A percentile compares a stretch with the other conserved stretches of the same genome.
Evolutionary conservation across 2,888 invertebrate genomes (phyloP).

Genomic region (Odontothrips loti): DNA sequence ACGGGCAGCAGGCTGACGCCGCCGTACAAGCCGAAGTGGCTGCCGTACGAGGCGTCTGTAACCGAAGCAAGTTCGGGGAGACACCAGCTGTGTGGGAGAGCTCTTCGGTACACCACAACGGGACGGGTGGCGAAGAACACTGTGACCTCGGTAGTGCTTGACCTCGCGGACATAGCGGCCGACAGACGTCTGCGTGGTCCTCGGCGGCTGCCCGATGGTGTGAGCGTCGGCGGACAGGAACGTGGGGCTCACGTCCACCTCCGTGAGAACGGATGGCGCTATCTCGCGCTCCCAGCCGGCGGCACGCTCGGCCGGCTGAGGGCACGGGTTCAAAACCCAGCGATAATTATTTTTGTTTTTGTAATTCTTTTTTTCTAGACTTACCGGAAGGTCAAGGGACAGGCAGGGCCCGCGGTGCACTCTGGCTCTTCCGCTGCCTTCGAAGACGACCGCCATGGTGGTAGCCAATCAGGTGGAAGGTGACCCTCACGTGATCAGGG

Average conservation of each 20-base stretch:
- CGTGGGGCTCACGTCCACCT: neutral
- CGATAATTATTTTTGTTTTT: neutral
- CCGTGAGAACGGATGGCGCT: neutral
- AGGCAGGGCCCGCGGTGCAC: neutral
- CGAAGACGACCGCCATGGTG: neutral
- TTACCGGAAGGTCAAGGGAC: neutral
- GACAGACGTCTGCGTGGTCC: neutral
- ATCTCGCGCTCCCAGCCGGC: conserved; percentile 9
- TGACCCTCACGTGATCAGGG: too few species aligned
- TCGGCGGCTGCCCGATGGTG: neutral
- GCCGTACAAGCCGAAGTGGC: conserved; percentile 12
- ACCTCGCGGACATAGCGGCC: conserved; percentile 2
- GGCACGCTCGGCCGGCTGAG: neutral
- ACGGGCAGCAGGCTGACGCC: conserved; percentile 15
- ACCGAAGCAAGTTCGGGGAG: too few species aligned
- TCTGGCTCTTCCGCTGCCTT: neutral
- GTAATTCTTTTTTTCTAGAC: neutral
- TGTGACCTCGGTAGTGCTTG: conserved; percentile 3
- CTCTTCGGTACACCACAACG: too few species aligned
- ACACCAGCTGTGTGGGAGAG: too few species aligned
- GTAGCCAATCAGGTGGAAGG: too few species aligned
- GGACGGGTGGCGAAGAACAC: too few species aligned
- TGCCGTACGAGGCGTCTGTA: neutral
- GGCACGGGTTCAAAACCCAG: neutral
- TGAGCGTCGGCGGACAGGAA: conserved; percentile 5